These are phyloP conservation scores for Sandelia bainsii DNA, from an alignment of 2,797 vertebrate species.

Conservation along the genomic window DNA sequence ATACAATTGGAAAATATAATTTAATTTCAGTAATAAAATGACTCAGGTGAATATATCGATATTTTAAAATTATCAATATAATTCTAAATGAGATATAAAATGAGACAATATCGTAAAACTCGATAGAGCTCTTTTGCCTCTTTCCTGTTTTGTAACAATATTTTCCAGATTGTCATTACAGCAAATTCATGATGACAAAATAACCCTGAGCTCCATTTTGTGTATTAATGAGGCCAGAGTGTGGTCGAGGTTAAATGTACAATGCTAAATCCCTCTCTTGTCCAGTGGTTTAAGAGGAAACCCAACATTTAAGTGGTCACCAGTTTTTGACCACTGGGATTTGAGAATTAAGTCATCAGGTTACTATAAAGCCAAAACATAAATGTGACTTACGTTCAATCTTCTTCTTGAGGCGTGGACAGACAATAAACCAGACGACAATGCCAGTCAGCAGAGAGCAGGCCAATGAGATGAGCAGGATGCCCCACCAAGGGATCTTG, in stretches of 20 bases:
- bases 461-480: conserved; percentile 90
- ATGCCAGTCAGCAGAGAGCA: conserved; percentile 88
- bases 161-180: conserved; percentile 3
- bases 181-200: not conserved
- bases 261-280: conserved; percentile 15
- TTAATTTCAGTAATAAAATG: too few relatives aligned
- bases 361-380: not conserved
- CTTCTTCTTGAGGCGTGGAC: conserved; percentile 96
- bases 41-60: too few relatives aligned
- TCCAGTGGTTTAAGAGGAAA: conserved; percentile 2
- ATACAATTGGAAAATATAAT: too few relatives aligned
- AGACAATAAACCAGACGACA: conserved; percentile 95
- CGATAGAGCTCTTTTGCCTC: too few relatives aligned
- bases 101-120: too few relatives aligned
- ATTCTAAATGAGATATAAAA: too few relatives aligned
- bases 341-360: conserved; percentile 14
- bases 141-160: too few relatives aligned
- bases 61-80: too few relatives aligned
- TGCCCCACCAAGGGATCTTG: conserved; percentile 92
- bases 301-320: conserved; percentile 3
- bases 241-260: conserved; percentile 14
- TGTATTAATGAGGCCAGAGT: conserved; percentile 42
- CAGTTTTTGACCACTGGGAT: conserved; percentile 3
- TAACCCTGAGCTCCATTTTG: conserved; percentile 34
- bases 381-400: conserved; percentile 91